Evolutionary conservation across 1,140 invertebrate species (phyloP), one percentile per base, ranked within the genome.

Genomic region (Cydia amplana): DNA sequence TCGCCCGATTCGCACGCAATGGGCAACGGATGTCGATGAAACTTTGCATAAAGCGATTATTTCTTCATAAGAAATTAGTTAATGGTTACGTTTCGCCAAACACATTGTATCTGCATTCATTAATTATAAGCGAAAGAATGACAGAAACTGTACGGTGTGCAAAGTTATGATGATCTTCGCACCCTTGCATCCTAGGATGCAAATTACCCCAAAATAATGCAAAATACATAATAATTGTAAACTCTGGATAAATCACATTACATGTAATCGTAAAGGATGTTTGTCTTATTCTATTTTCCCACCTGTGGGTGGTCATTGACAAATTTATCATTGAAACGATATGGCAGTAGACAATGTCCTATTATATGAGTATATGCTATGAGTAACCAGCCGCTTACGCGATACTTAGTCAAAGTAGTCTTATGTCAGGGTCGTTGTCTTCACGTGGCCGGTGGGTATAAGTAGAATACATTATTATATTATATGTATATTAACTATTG

Each of bases 241-340:
- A 14, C 43, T 43, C 2, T 46, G 16, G 12, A 46, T 46, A 46
- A 46, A 9, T 46, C 43, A 9, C 43, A 12, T 46, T 46, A 46
- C 43, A 0, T 46, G 43, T 46, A 46, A 46, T 46, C 12, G 43
- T 12, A 46, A 16, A 46, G 43, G 43, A 46, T 46, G 18, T 60
- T 60, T 60, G 55, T 20, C 20, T 23, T 60, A 60, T 60, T 60
- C 20, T 60, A 60, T 60, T 60, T 60, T 40, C 16, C n/a, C 32
- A 70, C 65, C 65, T 70, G 65, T 70, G 65, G 65, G 65, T 70
- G 65, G 65, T 70, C n/a, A 70, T 36, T 70, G 65, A 70, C 65
- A 36, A 32, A 70, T 70, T 20, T 36, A 70, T 70, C 65, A 70
- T 70, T 36, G 28, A 67, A 67, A n/a, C 64, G 28, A 28, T 67